These are phyloP conservation scores for Squalus acanthias DNA, from an alignment of 2,797 vertebrate species.

Conservation along the genomic window DNA sequence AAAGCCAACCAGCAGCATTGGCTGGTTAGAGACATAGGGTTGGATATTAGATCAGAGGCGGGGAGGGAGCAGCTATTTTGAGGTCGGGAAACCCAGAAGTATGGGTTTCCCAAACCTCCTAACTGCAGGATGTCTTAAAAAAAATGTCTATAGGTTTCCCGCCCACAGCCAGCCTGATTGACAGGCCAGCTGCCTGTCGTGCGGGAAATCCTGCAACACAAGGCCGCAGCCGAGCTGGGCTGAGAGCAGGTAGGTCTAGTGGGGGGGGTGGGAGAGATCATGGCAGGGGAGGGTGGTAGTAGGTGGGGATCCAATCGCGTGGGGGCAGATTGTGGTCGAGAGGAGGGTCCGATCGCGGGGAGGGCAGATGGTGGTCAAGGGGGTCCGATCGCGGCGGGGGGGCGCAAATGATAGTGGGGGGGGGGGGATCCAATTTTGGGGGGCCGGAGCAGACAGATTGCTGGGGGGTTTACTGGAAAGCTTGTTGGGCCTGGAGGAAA, in stretches of 20 bases:
- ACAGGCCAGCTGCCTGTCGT: not conserved
- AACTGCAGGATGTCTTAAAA: not conserved
- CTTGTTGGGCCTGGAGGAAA: not conserved
- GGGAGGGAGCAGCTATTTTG: not conserved
- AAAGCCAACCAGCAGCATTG: not conserved
- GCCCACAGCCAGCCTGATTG: not conserved
- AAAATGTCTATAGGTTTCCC: not conserved
- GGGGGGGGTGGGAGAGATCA: not conserved
- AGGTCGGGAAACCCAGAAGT: not conserved
- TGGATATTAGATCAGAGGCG: not conserved
- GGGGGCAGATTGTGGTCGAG: too few relatives aligned
- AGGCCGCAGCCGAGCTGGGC: not conserved
- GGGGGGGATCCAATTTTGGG: too few relatives aligned
- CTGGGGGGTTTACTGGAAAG: not conserved
- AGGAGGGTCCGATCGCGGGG: not conserved
- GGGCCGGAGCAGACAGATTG: too few relatives aligned
- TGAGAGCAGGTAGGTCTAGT: not conserved
- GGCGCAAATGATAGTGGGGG: too few relatives aligned
- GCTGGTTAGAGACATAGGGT: not conserved
- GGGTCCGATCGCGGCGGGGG: not conserved
- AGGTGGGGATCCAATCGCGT: not conserved
- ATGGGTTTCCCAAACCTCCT: not conserved
- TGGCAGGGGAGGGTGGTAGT: not conserved
- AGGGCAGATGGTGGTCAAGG: not conserved
- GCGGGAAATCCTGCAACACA: not conserved